phyloP scores from a whole-genome alignment of 2,888 invertebrate species.

The Melipona bicolor region DNA sequence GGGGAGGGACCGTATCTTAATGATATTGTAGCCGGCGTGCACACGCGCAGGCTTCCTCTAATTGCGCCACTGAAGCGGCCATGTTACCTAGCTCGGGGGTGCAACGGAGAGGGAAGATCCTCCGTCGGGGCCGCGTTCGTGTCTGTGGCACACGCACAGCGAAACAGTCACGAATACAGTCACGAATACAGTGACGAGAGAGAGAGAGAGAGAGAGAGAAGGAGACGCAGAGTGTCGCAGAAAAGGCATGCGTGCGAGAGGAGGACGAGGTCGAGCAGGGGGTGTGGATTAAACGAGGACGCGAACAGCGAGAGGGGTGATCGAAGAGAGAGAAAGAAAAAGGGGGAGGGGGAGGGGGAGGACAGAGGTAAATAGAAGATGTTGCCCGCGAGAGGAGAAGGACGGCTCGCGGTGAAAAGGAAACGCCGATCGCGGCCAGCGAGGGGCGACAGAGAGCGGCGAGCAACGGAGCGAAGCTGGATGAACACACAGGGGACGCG shows the following conservation, averaged over 20 bases:
- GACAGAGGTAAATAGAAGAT: constrained; percentile 49
- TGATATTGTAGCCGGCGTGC: constrained; percentile 81
- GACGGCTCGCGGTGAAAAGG: constrained; percentile 33
- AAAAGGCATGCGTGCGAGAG: constrained; percentile 16
- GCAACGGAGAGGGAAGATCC: constrained; percentile 72
- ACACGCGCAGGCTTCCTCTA: constrained; percentile 81
- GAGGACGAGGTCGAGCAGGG: constrained; percentile 19
- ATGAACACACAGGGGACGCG: neutral
- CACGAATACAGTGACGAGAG: no score
- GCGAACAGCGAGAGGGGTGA: constrained; percentile 8
- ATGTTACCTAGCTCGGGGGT: constrained; percentile 77
- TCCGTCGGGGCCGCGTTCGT: constrained; percentile 36
- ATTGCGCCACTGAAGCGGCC: constrained; percentile 82
- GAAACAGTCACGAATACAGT: neutral
- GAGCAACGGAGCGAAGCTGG: constrained; percentile 22
- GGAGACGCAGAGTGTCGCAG: constrained; percentile 25
- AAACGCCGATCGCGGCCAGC: constrained; percentile 19
- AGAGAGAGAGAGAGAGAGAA: no score
- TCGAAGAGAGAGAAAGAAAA: constrained; percentile 6
- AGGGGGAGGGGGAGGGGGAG: neutral
- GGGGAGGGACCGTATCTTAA: constrained; percentile 76
- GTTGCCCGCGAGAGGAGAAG: constrained; percentile 36
- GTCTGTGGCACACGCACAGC: neutral
- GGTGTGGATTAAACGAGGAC: constrained; percentile 45
- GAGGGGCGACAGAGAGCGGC: constrained; percentile 30